These are phyloP conservation scores for Mesitornis unicolor DNA, from an alignment of 2,113 vertebrate species.

Conservation along the genomic window DNA sequence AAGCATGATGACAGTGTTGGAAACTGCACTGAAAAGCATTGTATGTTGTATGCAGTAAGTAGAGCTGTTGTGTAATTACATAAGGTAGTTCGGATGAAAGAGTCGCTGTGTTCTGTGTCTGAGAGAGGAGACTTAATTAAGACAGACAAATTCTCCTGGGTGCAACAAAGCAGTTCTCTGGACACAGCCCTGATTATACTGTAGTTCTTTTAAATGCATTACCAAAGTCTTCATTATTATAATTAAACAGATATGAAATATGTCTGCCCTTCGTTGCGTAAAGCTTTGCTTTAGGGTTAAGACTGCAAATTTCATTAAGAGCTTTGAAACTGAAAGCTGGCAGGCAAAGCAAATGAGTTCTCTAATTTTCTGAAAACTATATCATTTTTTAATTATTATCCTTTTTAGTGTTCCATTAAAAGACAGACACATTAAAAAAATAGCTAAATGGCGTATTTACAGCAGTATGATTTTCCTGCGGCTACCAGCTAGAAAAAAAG, in stretches of 20 bases:
- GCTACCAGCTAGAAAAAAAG: neutral
- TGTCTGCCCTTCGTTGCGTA: neutral
- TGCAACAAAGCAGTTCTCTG: conserved; percentile 4
- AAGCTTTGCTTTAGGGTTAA: conserved; percentile 20
- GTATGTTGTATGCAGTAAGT: neutral
- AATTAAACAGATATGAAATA: conserved; percentile 4
- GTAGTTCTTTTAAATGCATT: conserved; percentile 12
- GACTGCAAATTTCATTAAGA: neutral
- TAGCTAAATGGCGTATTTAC: neutral
- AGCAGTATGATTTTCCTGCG: neutral
- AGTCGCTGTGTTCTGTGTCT: neutral
- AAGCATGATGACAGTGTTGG: neutral
- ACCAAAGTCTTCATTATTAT: conserved; percentile 24
- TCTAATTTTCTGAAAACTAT: neutral
- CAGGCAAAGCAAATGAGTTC: neutral
- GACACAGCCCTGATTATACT: neutral
- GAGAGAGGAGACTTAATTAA: conserved; percentile 42
- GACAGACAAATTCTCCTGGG: conserved; percentile 4
- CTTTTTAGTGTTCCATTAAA: neutral
- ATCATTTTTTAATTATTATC: neutral
- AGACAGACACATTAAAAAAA: neutral
- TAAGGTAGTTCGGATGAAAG: neutral
- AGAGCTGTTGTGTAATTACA: neutral
- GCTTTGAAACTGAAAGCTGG: neutral
- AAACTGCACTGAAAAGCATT: neutral